phyloP scores from a whole-genome alignment of 2,888 invertebrate genomes.

The Brenthis daphne region DNA sequence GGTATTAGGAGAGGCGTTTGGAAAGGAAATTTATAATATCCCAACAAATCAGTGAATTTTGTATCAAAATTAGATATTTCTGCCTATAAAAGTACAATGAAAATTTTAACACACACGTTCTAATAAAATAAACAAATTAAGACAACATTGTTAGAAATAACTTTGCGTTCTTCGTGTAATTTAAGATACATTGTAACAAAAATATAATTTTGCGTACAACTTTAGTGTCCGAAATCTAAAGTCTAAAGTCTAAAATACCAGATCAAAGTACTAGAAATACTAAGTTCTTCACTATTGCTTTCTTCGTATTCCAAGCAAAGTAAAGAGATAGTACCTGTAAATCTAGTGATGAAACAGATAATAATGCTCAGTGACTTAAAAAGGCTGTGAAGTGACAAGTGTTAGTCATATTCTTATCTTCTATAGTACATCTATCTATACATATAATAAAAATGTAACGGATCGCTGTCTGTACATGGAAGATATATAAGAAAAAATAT shows the following conservation, averaged over 20 bases:
- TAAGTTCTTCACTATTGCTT: no score
- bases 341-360: no score
- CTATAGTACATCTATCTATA: no score
- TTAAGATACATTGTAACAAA: background rate
- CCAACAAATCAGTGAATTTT: constrained; percentile 34
- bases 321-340: no score
- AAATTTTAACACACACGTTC: background rate
- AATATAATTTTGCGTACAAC: background rate
- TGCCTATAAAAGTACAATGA: constrained; percentile 12
- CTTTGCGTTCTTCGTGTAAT: background rate
- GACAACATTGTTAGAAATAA: constrained; percentile 3
- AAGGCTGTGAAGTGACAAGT: no score
- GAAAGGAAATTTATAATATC: constrained; percentile 56
- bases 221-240: background rate
- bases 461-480: no score
- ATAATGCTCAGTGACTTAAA: no score
- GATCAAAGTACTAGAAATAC: no score
- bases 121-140: constrained; percentile 8
- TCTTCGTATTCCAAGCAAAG: no score
- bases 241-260: background rate
- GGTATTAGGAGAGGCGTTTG: constrained; percentile 53
- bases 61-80: constrained; percentile 14
- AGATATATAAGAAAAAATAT: no score
- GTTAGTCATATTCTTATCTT: no score
- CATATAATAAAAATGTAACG: no score